Evolutionary conservation across 2,797 vertebrate genomes (phyloP), one percentile per base, ranked within the genome.

Genomic region (Danionella dracula): DNA sequence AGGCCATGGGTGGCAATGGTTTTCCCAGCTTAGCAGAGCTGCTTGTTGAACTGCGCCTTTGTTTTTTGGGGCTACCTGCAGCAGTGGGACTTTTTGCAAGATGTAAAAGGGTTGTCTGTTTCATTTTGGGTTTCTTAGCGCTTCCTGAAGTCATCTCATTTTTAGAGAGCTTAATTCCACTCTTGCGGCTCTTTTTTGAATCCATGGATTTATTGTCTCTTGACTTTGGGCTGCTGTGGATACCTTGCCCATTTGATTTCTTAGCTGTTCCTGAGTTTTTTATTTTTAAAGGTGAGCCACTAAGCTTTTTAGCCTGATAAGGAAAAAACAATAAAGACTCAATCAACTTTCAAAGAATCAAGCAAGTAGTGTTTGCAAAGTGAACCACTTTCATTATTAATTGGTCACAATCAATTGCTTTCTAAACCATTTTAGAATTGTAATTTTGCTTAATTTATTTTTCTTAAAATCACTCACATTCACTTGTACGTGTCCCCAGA

Each of bases 41-140:
- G 4, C 88, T 63, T 19, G 90, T 78, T 0, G 85, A 80, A 71
- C 74, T 93, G 51, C 92, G 89, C 1, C 75, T 73, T 27, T 85
- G 81, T 72, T 91, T 92, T 77, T 86, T 90, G 0, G 93, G 90
- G 66, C 90, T 74, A 4, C 89, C 83, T 6, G 86, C 11, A 83
- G 84, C 37, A 9, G 82, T 16, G 0, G 82, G 66, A 66, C 92
- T 90, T 85, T 96, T 99, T 20, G 96, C 89, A 86, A 98, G 88
- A 76, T 97, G 93, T 65, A 96, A 78, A 54, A 97, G 81, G 0
- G 96, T 98, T 90, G 97, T 96, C 80, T 99, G 97, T 74, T 98
- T 98, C 94, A 97, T 95, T 79, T 93, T 96, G 1, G 85, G 81
- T 57, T 91, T 90, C 78, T 95, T 96, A 0, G 87, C 75, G 8